These are phyloP conservation scores for Heliothis peltigera DNA, from an alignment of 2,888 invertebrate genomes.

Conservation along the genomic window DNA sequence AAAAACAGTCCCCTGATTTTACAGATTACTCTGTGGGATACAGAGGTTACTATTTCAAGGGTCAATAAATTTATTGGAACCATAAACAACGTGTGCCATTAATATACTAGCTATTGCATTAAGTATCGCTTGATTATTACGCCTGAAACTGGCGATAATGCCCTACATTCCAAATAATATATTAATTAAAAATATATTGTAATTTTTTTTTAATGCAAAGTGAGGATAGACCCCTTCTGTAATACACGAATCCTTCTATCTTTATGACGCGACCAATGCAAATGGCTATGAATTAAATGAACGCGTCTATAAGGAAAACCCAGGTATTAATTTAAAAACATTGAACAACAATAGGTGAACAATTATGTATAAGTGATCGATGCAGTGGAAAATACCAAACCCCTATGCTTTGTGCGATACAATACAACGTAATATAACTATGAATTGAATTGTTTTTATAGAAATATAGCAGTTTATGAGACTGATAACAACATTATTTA, in stretches of 20 bases:
- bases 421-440: not conserved
- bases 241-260: too few relatives aligned
- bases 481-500: too few relatives aligned
- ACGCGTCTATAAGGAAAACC: slow-evolving; percentile 16
- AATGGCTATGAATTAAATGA: not conserved
- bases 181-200: too few relatives aligned
- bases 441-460: too few relatives aligned
- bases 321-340: not conserved
- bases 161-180: too few relatives aligned
- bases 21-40: not conserved
- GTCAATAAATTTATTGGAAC: too few relatives aligned
- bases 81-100: not conserved
- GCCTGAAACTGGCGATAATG: slow-evolving; percentile 13
- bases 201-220: too few relatives aligned
- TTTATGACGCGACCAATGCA: too few relatives aligned
- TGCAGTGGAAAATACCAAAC: slow-evolving; percentile 6
- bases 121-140: slow-evolving; percentile 16
- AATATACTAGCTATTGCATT: slow-evolving; percentile 13
- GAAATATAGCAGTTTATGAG: too few relatives aligned
- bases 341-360: slow-evolving; percentile 9
- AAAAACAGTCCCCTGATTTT: not conserved
- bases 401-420: not conserved
- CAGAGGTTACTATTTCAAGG: too few relatives aligned
- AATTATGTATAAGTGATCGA: slow-evolving; percentile 8
- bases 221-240: too few relatives aligned